A percentile compares a stretch with the other conserved stretches of the same genome.
These are phyloP conservation scores for Neoniphon sammara DNA, from an alignment of 2,797 vertebrate genomes.

Conservation along the genomic window DNA sequence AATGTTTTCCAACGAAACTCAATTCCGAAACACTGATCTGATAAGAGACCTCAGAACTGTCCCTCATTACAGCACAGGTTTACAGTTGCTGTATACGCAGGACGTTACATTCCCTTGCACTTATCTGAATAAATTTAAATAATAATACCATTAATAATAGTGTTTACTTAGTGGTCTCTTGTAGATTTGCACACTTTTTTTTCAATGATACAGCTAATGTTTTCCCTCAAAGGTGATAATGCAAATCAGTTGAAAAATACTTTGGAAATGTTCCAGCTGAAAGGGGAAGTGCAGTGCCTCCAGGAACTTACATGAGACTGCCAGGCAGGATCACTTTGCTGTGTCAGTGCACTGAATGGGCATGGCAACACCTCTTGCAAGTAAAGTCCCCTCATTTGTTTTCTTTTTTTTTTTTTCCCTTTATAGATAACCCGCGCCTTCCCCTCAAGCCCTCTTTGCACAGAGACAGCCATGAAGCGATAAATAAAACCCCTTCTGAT, in stretches of 20 bases:
- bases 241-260: neutral
- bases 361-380: neutral
- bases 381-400: too few species aligned
- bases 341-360: neutral
- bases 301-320: neutral
- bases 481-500: too few species aligned
- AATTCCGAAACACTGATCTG: neutral
- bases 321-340: neutral
- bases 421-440: too few species aligned
- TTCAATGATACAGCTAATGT: neutral
- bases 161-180: too few species aligned
- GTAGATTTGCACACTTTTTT: neutral
- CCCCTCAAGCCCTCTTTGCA: too few species aligned
- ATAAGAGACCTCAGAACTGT: neutral
- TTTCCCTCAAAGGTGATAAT: neutral
- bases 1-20: neutral
- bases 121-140: too few species aligned
- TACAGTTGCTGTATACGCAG: neutral
- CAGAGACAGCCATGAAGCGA: too few species aligned
- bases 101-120: neutral
- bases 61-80: too few species aligned
- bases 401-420: too few species aligned
- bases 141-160: too few species aligned
- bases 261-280: neutral
- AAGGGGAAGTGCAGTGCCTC: constrained; percentile 14